phyloP scores from a whole-genome alignment of 2,113 vertebrate species.

The Cryptomyrus ogoouensis region DNA sequence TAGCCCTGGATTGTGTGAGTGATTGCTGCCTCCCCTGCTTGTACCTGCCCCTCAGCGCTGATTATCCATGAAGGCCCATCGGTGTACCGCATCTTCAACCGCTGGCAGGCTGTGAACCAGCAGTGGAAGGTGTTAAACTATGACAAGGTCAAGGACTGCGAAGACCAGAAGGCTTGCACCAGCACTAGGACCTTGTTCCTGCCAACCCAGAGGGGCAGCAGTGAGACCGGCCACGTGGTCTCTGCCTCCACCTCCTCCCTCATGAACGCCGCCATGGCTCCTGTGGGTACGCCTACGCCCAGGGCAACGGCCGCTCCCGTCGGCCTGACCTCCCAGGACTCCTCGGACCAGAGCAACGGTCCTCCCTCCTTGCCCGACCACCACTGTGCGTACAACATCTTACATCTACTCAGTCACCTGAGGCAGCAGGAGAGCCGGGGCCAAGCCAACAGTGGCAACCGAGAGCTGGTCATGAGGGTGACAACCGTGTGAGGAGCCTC shows the following conservation, averaged over 20 bases:
- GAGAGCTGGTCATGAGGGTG: constrained; percentile 98
- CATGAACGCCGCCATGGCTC: constrained; percentile 63
- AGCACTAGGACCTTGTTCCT: constrained; percentile 74
- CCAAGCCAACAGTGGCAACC: constrained; percentile 70
- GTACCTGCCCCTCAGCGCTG: constrained; percentile 66
- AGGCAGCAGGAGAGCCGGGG: constrained; percentile 81
- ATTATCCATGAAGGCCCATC: constrained; percentile 97
- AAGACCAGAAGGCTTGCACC: constrained; percentile 74
- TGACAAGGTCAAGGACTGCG: constrained; percentile 85
- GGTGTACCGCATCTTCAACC: constrained; percentile 95
- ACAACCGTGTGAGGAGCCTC: constrained; percentile 83
- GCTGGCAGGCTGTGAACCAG: constrained; percentile 98
- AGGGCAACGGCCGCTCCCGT: constrained; percentile 32
- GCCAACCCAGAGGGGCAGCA: constrained; percentile 64
- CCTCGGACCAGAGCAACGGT: constrained; percentile 52
- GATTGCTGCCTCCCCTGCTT: constrained; percentile 29
- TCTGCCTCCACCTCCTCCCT: constrained; percentile 68
- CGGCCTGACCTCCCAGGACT: constrained; percentile 51
- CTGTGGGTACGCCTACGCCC: constrained; percentile 38
- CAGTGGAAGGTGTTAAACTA: constrained; percentile 99
- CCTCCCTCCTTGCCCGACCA: constrained; percentile 74
- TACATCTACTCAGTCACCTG: constrained; percentile 93
- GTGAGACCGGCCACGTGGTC: constrained; percentile 44
- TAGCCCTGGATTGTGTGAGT: constrained; percentile 16
- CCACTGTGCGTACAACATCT: constrained; percentile 95